Conservation (phyloP, 1,140 invertebrate species). For the Tetramorium alpestre region DNA sequence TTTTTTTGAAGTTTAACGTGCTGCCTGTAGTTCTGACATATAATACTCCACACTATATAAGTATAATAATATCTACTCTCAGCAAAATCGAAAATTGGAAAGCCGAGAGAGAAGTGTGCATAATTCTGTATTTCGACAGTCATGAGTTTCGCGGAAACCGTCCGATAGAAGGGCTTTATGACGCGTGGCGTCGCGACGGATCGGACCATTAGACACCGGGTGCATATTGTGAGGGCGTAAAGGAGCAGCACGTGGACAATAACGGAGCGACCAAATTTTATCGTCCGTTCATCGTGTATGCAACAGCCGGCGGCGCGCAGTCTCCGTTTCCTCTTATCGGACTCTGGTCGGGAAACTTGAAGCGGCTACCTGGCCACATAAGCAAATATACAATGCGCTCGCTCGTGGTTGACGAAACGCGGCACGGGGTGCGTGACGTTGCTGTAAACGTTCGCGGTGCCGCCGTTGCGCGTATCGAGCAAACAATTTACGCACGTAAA, state of each 20-base stretch:
- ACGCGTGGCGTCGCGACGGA: slow-evolving; percentile 79
- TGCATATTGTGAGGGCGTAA: slow-evolving; percentile 33
- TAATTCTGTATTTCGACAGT: slow-evolving; percentile 50
- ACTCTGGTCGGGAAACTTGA: slow-evolving; percentile 7
- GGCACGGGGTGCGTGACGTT: slow-evolving; percentile 66
- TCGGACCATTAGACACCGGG: slow-evolving; percentile 64
- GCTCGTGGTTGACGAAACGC: slow-evolving; percentile 57
- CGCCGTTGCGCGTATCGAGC: slow-evolving; percentile 48
- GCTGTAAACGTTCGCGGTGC: slow-evolving; percentile 66
- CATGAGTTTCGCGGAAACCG: slow-evolving; percentile 68
- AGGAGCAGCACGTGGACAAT: slow-evolving; percentile 33
- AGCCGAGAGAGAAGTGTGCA: background rate
- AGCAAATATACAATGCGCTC: background rate
- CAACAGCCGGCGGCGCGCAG: slow-evolving; percentile 10
- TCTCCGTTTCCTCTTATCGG: slow-evolving; percentile 1
- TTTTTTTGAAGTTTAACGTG: too few species aligned
- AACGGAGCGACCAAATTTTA: slow-evolving; percentile 30
- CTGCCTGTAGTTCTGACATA: too few species aligned
- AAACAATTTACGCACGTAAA: slow-evolving; percentile 61
- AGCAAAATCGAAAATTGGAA: background rate
- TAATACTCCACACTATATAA: too few species aligned
- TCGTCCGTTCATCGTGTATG: background rate
- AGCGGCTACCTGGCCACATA: background rate
- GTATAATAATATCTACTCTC: background rate
- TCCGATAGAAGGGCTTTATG: slow-evolving; percentile 77